These are phyloP conservation scores for Apamea anceps DNA, from an alignment of 2,888 invertebrate species.

Conservation along the genomic window DNA sequence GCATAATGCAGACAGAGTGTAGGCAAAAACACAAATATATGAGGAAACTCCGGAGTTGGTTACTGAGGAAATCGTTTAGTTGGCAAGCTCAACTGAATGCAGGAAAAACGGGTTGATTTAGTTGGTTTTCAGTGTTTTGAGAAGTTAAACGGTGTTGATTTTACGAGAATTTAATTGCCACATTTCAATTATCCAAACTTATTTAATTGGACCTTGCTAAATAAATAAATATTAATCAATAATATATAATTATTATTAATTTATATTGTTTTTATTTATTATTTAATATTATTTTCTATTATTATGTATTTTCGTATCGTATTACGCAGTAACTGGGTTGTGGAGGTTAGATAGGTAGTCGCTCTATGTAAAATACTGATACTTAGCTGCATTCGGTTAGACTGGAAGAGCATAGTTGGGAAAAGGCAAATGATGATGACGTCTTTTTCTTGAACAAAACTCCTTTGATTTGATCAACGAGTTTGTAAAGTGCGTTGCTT, in stretches of 20 bases:
- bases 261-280: too few species aligned
- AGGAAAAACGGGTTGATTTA: slow-evolving; percentile 49
- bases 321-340: too few species aligned
- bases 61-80: slow-evolving; percentile 52
- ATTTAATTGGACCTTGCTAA: not conserved
- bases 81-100: slow-evolving; percentile 41
- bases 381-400: not conserved
- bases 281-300: too few species aligned
- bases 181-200: not conserved
- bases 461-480: not conserved
- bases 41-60: slow-evolving; percentile 60
- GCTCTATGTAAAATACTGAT: not conserved
- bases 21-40: slow-evolving; percentile 67
- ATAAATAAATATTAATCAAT: not conserved
- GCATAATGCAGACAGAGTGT: slow-evolving; percentile 63
- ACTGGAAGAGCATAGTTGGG: not conserved
- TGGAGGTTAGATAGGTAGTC: too few species aligned
- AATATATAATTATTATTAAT: too few species aligned
- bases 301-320: too few species aligned
- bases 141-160: slow-evolving; percentile 2
- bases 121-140: slow-evolving; percentile 5
- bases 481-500: not conserved
- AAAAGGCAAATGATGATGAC: not conserved
- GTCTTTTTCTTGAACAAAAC: not conserved
- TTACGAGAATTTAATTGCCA: not conserved